Evolutionary conservation across 2,888 invertebrate genomes (phyloP).

Genomic region (Lumbricus terrestris): DNA sequence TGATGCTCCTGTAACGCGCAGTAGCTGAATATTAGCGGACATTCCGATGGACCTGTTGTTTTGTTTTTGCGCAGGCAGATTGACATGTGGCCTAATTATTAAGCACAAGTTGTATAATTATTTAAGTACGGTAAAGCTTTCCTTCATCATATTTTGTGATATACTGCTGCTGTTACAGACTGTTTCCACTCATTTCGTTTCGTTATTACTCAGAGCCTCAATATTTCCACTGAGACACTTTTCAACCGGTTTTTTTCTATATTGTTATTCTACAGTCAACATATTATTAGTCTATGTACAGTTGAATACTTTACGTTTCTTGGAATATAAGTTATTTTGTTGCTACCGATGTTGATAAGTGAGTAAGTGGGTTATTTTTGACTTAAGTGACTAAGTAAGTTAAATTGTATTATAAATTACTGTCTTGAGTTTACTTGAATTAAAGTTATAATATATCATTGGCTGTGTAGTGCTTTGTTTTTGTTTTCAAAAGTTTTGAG

Average conservation of each 20-base stretch:
- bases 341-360: neutral
- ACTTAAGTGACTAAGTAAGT: neutral
- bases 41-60: neutral
- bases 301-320: neutral
- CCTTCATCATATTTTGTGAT: neutral
- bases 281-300: neutral
- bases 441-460: neutral
- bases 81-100: neutral
- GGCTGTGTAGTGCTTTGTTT: neutral
- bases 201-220: neutral
- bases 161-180: neutral
- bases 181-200: neutral
- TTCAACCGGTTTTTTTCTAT: neutral
- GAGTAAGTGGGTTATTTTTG: neutral
- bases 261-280: too few species aligned
- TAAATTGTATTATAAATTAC: neutral
- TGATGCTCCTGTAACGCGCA: neutral
- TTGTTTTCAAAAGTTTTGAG: neutral
- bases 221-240: neutral
- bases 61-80: neutral
- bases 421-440: neutral
- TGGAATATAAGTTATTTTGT: conserved; percentile 3
- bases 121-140: neutral
- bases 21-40: neutral
- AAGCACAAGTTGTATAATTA: too few species aligned